Base-by-base conservation (phyloP, 2,113 vertebrate species). In the Anguilla japonica region DNA sequence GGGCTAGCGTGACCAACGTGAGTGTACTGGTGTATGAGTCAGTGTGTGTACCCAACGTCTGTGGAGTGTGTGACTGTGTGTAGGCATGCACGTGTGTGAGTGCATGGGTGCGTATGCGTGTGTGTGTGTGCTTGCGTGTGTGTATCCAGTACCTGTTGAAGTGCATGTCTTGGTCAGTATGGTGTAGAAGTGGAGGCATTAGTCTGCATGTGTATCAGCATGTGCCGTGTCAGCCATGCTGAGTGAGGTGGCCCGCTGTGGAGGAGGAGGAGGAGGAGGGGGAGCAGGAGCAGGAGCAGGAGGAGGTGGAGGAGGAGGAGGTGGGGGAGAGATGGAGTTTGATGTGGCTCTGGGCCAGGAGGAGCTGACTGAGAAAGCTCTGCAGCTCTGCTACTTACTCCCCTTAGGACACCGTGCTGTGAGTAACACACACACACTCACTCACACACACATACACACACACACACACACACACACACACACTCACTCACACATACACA, bases 141-240 rank as follows among this genome's bases (percentile, higher is more conserved):
- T 40, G 75, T 40, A 34, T 34, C 34, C 34, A 0, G 34, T 34
- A 34, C 5, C 43, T 46, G 43, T 46, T 46, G 43, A 46, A 9
- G 63, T 71, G 40, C 29, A 22, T 60, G 15, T 26, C 34, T 50
- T 20, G 40, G 16, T 46, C 14, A 60, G 57, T 20, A 18, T 14
- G 22, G 16, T 1, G 26, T 50, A n/a, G 39, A n/a, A 11, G 22
- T 20, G 34, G 15, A 6, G 40, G 8, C 15, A 60, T n/a, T 80
- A 9, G 56, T 53, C 18, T 16, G 4, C 16, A 13, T 71, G 39
- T 75, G 26, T 46, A 4, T 50, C 85, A 99, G 98, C 97, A 0
- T 98, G 97, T 75, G 97, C 96, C 0, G 92, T 98, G 87, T 95
- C 92, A 0, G 96, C 96, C 22, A 92, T 98, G 93, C 90, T 99